Conservation (phyloP, 2,113 vertebrate species). For the Chlorocebus sabaeus region DNA sequence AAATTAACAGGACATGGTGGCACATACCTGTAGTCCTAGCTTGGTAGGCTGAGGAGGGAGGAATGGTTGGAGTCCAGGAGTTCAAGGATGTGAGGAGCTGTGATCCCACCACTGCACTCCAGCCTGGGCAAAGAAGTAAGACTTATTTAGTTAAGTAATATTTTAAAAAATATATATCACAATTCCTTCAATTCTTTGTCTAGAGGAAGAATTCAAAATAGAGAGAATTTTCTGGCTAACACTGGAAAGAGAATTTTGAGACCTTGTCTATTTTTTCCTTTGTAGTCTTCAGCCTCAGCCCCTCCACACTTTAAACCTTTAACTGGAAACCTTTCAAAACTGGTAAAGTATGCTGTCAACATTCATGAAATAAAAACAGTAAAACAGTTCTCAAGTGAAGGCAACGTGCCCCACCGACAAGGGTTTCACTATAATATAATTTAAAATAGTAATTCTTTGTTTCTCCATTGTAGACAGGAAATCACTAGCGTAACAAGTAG, state of each 20-base stretch:
- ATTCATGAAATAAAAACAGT: constrained; percentile 21
- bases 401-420: neutral
- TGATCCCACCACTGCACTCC: too few species aligned
- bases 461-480: constrained; percentile 24
- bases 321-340: constrained; percentile 33
- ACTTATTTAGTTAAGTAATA: neutral
- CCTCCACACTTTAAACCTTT: neutral
- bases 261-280: neutral
- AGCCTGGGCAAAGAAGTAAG: too few species aligned
- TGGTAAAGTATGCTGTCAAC: neutral
- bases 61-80: too few species aligned
- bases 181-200: neutral
- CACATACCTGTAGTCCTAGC: too few species aligned
- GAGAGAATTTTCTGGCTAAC: neutral
- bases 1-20: too few species aligned
- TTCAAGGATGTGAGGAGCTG: too few species aligned
- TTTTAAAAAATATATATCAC: neutral
- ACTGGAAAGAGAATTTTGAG: neutral
- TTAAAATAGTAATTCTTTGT: neutral
- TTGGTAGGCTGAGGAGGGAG: too few species aligned
- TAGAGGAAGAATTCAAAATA: constrained; percentile 17
- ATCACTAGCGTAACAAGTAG: constrained; percentile 39
- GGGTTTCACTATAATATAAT: neutral
- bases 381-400: neutral
- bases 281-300: neutral